phyloP scores from a whole-genome alignment of 1,140 invertebrate species.

The Habropoda laboriosa region DNA sequence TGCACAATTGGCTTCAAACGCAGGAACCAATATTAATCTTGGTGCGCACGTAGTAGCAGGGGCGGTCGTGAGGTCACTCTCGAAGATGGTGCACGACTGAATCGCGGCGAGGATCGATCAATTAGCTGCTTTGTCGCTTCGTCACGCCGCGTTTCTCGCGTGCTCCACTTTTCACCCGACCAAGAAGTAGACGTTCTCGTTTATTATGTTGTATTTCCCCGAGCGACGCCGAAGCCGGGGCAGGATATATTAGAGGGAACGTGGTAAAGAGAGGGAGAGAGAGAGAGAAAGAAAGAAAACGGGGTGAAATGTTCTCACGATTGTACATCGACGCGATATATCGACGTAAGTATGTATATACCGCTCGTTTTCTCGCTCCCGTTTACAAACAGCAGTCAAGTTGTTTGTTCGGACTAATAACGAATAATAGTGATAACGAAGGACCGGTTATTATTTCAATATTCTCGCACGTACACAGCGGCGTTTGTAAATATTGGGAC shows the following conservation, averaged over 20 bases:
- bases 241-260: not conserved
- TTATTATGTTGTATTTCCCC: constrained; percentile 14
- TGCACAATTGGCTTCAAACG: constrained; percentile 31
- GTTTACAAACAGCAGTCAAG: no score
- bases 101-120: constrained; percentile 61
- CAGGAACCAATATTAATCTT: constrained; percentile 41
- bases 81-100: constrained; percentile 57
- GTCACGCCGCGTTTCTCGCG: constrained; percentile 58
- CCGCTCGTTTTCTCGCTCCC: no score
- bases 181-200: constrained; percentile 32
- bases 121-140: constrained; percentile 66
- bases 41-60: not conserved
- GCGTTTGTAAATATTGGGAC: no score
- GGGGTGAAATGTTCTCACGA: not conserved
- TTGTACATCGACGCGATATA: not conserved
- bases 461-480: no score
- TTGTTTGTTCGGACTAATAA: no score
- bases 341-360: no score
- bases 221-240: not conserved
- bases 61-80: constrained; percentile 29
- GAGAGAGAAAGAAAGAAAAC: no score
- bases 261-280: no score
- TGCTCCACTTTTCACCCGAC: constrained; percentile 62
- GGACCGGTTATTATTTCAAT: no score
- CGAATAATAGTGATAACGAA: no score